Percentiles rank a stretch among this genome's conserved stretches.
phyloP scores from a whole-genome alignment of 2,797 vertebrate species.

The Pangasius krempfi region DNA sequence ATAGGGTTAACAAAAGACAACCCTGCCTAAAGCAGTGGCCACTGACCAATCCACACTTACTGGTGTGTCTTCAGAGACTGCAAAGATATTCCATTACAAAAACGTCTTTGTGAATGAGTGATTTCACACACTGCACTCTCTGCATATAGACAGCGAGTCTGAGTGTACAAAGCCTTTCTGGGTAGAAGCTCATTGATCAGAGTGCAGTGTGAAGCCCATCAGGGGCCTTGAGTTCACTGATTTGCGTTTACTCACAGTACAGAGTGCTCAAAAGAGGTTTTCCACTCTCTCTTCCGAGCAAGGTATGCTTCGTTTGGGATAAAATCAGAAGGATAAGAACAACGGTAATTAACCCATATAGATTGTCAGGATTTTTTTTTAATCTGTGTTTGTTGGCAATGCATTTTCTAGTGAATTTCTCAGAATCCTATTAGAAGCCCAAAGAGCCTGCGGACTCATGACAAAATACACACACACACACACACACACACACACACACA shows the following conservation, averaged over 20 bases:
- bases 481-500: slow-evolving; percentile 20
- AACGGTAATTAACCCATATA: slow-evolving; percentile 56
- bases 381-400: slow-evolving; percentile 25
- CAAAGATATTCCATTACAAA: not conserved
- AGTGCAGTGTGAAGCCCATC: slow-evolving; percentile 43
- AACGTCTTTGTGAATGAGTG: not conserved
- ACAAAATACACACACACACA: not conserved
- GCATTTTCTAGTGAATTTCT: not conserved
- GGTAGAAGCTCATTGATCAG: slow-evolving; percentile 37
- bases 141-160: slow-evolving; percentile 19
- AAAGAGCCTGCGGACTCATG: not conserved
- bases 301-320: slow-evolving; percentile 27
- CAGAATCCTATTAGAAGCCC: not conserved
- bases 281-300: slow-evolving; percentile 29
- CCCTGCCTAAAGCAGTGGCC: not conserved
- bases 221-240: slow-evolving; percentile 23
- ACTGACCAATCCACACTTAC: not conserved
- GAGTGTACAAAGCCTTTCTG: not conserved
- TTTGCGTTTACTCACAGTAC: slow-evolving; percentile 21
- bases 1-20: not conserved
- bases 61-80: not conserved
- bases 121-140: not conserved
- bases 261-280: not conserved
- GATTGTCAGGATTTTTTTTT: slow-evolving; percentile 45
- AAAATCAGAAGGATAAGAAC: slow-evolving; percentile 53